Evolutionary conservation across 2,113 vertebrate species (phyloP).

Genomic region (Zosterops lateralis): DNA sequence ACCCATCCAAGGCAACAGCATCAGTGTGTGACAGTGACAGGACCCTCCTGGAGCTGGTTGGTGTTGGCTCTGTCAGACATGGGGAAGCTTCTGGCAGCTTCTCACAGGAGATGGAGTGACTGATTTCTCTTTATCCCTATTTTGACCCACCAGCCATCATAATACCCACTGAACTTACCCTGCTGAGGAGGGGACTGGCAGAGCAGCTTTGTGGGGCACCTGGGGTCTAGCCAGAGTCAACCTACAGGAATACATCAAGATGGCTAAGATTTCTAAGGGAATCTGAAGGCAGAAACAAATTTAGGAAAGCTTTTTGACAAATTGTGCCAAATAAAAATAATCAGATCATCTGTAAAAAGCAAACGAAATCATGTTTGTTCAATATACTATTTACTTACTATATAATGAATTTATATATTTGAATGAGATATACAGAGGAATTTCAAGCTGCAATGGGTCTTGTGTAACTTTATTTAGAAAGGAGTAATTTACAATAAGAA

Average conservation of each 20-base stretch:
- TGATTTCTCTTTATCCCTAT: not conserved
- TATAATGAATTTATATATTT: not conserved
- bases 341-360: not conserved
- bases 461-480: not conserved
- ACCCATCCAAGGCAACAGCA: not conserved
- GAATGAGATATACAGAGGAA: not conserved
- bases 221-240: not conserved
- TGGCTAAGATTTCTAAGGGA: not conserved
- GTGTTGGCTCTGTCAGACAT: not conserved
- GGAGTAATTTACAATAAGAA: not conserved
- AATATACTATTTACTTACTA: not conserved
- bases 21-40: not conserved
- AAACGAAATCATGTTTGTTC: not conserved
- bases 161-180: not conserved
- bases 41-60: not conserved
- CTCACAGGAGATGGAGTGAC: not conserved
- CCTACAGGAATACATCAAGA: not conserved
- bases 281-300: not conserved
- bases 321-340: not conserved
- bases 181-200: not conserved
- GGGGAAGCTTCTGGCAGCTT: not conserved
- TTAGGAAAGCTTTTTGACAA: not conserved
- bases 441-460: not conserved
- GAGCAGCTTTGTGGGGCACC: not conserved
- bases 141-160: accelerated